Evolutionary conservation across 2,888 invertebrate species (phyloP), one percentile per base, ranked within the genome.

Genomic region (Tenthredo scrophulariae): DNA sequence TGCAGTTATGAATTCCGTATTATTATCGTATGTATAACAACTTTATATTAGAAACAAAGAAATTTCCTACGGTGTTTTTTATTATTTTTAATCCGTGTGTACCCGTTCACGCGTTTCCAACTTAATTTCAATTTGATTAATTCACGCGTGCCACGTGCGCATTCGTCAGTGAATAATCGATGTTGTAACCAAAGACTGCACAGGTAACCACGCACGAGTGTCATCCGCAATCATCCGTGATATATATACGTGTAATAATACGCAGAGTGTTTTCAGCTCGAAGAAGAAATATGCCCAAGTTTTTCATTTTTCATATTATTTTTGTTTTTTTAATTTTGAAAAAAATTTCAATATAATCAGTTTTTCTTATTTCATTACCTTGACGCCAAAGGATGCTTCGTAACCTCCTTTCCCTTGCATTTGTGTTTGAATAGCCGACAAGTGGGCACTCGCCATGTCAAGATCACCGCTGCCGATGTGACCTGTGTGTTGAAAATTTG

Each of bases 341-440:
- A 50, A 50, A 29, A 50, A 50, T 18, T 29, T 7, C 1, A 29
- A 37, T 65, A 15, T 79, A 43, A 43, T 37, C 37, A 79, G n/a
- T 50, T 18, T 43, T 26, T 40, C 29, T 18, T 58, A n/a, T 46
- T n/a, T 54, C 2, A 29, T 9, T 88, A 95, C 95, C 95, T 95
- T 95, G 88, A 95, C 95, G 85, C 95, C 94, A 88, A 95, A 95
- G 50, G 96, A 95, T 94, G 96, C 96, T 93, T 98, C 97, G 93
- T 98, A 98, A 89, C 98, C 98, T 84, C 98, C 98, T 95, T 99
- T 99, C 94, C 98, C 98, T 93, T 97, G 97, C 98, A 99, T 98
- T 94, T 98, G 98, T 91, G 96, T 97, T 94, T 98, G 98, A 92
- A 98, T 96, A 89, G 97, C 97, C 92, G 96, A 96, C 88, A 98